phyloP scores from a whole-genome alignment of 2,888 invertebrate genomes.

The Trichopoda pennipes region DNA sequence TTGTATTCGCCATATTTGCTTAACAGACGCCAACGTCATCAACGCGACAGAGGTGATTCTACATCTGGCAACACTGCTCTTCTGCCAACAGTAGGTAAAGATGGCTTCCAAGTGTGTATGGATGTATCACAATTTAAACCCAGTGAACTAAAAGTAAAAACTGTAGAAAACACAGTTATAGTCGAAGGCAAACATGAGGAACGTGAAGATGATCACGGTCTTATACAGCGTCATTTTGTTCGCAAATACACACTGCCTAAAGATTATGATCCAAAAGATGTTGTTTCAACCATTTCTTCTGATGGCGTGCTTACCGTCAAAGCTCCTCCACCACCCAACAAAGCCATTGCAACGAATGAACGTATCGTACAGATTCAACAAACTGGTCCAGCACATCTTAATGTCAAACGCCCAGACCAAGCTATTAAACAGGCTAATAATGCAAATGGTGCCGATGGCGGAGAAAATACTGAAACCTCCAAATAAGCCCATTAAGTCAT shows the following conservation, averaged over 20 bases:
- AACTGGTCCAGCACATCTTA: constrained; percentile 83
- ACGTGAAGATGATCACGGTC: constrained; percentile 87
- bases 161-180: constrained; percentile 86
- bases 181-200: constrained; percentile 87
- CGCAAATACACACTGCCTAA: constrained; percentile 88
- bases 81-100: constrained; percentile 71
- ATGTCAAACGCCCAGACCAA: constrained; percentile 72
- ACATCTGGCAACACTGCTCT: constrained; percentile 81
- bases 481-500: constrained; percentile 7
- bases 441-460: constrained; percentile 32
- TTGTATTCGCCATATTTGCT: constrained; percentile 82
- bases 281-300: constrained; percentile 87
- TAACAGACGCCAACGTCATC: constrained; percentile 83
- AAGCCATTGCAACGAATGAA: constrained; percentile 74
- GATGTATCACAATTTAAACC: constrained; percentile 90
- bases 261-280: constrained; percentile 87
- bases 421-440: constrained; percentile 29
- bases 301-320: constrained; percentile 88
- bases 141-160: constrained; percentile 89
- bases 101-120: constrained; percentile 86
- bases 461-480: constrained; percentile 20
- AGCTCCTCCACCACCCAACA: constrained; percentile 84
- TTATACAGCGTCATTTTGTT: constrained; percentile 83
- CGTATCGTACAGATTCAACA: constrained; percentile 82
- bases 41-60: constrained; percentile 82